Evolutionary conservation across 2,888 invertebrate species (phyloP).

Genomic region (Napeogenes inachia): DNA sequence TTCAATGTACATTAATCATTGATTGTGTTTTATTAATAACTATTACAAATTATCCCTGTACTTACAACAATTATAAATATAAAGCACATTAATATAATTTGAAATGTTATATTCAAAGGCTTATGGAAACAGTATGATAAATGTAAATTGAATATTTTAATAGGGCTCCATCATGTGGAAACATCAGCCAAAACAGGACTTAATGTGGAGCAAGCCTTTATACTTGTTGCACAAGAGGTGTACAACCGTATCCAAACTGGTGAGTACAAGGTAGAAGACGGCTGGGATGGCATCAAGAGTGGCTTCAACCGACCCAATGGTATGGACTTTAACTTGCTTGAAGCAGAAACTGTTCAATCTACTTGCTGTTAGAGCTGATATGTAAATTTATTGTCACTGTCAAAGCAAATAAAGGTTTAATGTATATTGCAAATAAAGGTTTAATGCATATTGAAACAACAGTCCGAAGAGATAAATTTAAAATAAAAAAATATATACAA

Average conservation of each 20-base stretch:
- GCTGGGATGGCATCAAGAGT: conserved; percentile 98
- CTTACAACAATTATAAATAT: too few species aligned
- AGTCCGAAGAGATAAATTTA: too few species aligned
- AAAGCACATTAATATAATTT: background rate
- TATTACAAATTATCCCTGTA: background rate
- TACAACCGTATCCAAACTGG: conserved; percentile 93
- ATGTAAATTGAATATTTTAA: conserved; percentile 23
- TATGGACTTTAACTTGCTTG: conserved; percentile 89
- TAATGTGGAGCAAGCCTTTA: conserved; percentile 96
- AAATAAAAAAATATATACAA: background rate
- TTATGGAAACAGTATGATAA: background rate
- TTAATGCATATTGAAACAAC: background rate
- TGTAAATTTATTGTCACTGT: conserved; percentile 14
- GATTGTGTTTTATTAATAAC: background rate
- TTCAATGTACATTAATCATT: background rate
- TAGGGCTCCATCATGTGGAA: conserved; percentile 91
- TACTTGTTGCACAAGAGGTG: conserved; percentile 92
- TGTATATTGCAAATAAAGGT: background rate
- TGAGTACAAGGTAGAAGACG: conserved; percentile 94
- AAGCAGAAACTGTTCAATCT: conserved; percentile 92
- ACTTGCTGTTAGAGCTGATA: conserved; percentile 84
- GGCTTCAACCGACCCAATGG: conserved; percentile 91
- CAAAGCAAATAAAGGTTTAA: conserved; percentile 6
- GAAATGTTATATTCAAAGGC: background rate
- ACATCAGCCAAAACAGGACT: conserved; percentile 96